phyloP scores from a whole-genome alignment of 2,797 vertebrate genomes.

The Gobionotothen gibberifrons region DNA sequence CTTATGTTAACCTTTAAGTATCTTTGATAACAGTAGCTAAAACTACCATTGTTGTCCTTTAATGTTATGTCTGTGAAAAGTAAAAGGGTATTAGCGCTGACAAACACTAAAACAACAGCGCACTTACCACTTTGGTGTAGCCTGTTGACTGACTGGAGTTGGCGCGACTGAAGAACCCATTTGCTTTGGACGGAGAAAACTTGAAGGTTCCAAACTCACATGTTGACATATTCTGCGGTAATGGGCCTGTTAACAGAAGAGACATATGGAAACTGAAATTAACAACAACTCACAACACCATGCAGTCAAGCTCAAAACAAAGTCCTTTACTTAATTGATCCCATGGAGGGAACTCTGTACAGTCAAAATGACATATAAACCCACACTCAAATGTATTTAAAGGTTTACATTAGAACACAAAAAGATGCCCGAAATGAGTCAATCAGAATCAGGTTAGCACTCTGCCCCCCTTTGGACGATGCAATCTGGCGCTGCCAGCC shows the following conservation, averaged over 20 bases:
- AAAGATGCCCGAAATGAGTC: not conserved
- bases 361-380: not conserved
- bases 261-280: not conserved
- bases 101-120: not conserved
- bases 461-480: not conserved
- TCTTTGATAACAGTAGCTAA: not conserved
- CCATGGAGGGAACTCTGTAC: not conserved
- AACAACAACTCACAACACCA: not conserved
- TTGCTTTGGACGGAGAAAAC: slow-evolving; percentile 69
- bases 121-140: slow-evolving; percentile 69
- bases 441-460: too few species aligned
- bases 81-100: not conserved
- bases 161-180: slow-evolving; percentile 42
- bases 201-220: slow-evolving; percentile 72
- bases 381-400: not conserved
- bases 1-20: too few species aligned
- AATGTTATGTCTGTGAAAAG: not conserved
- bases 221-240: not conserved
- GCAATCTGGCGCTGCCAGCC: not conserved
- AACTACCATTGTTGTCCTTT: not conserved
- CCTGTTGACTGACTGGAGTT: slow-evolving; percentile 12
- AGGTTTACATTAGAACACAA: not conserved
- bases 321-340: not conserved
- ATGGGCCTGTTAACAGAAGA: slow-evolving; percentile 51
- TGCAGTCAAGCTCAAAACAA: not conserved